Evolutionary conservation across 1,140 invertebrate species (phyloP), one percentile per base, ranked within the genome.

Genomic region (Cherax quadricarinatus): DNA sequence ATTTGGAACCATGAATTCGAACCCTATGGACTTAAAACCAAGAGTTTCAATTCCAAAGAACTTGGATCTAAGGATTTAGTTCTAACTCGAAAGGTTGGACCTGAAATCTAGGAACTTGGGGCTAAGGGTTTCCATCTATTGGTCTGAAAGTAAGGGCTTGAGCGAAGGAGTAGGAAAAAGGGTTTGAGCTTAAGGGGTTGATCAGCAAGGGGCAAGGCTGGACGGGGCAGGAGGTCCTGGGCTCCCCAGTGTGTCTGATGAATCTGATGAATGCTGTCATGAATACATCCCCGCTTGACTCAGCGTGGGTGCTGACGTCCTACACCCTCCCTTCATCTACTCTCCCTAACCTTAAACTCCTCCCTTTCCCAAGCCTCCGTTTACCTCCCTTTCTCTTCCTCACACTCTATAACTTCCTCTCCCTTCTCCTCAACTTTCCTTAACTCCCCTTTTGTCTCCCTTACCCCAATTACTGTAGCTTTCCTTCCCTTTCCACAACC

Each of bases 241-340:
- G 49, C 51, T 9, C 12, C 81, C 81, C 30, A 21, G 49, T 24
- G 57, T 60, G 81, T 83, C 21, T 51, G 51, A 83, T 83, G 81
- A 83, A 83, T 83, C 14, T 83, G 81, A 83, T 83, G 81, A 83
- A 83, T 83, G n/a, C n/a, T 60, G 81, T 83, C 81, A 83, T 83
- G 81, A 83, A 83, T 83, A 83, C 81, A 57, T 16, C 51, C 81
- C 81, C 81, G 81, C 81, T 9, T 21, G n/a, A 9, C 81, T 21
- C 81, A 83, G 81, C 81, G 51, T 83, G 81, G 57, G 24, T 9
- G 51, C 51, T 75, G 70, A 75, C 24, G 57, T 7, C 24, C 24
- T 83, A 48, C 24, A 9, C 49, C 51, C 21, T 12, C 51, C 57
- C 24, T 12, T 12, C 21, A 57, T 51, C 24, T 21, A 60, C 21